Evolutionary conservation across 2,113 vertebrate species (phyloP).

Genomic region (Sinocyclocheilus rhinocerous): DNA sequence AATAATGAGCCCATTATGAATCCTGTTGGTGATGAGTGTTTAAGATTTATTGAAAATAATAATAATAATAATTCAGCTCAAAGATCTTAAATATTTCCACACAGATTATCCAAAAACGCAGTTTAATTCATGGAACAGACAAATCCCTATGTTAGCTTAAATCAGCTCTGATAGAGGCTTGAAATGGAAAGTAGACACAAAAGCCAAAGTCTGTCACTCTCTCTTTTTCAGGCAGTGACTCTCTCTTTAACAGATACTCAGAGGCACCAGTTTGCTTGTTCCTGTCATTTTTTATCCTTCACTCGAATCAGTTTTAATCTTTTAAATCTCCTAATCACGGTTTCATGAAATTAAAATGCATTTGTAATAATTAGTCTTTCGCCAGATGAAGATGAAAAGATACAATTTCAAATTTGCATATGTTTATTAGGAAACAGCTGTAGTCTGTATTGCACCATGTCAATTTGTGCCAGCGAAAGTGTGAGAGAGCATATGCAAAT

Average conservation of each 20-base stretch:
- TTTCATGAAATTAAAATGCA: neutral
- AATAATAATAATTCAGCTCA: neutral
- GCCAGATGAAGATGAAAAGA: neutral
- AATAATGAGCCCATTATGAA: neutral
- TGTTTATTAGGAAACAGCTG: neutral
- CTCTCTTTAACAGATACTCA: neutral
- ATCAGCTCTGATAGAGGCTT: neutral
- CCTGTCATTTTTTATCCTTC: neutral
- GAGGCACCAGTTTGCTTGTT: neutral
- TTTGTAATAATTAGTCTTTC: constrained; percentile 7
- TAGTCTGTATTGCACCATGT: neutral
- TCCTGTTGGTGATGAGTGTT: neutral
- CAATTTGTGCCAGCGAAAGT: neutral
- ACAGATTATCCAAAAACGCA: constrained; percentile 18
- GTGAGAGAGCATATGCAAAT: constrained; percentile 9
- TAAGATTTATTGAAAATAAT: neutral
- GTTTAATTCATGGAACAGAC: neutral
- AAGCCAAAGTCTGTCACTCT: neutral
- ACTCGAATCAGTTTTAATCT: neutral
- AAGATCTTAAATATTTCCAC: constrained; percentile 16
- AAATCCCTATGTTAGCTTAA: constrained; percentile 13
- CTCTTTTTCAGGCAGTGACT: neutral
- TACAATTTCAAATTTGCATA: neutral
- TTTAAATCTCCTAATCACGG: neutral
- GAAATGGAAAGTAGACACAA: neutral